These are phyloP conservation scores for Ranitomeya variabilis DNA, from an alignment of 2,113 vertebrate species.

Conservation along the genomic window DNA sequence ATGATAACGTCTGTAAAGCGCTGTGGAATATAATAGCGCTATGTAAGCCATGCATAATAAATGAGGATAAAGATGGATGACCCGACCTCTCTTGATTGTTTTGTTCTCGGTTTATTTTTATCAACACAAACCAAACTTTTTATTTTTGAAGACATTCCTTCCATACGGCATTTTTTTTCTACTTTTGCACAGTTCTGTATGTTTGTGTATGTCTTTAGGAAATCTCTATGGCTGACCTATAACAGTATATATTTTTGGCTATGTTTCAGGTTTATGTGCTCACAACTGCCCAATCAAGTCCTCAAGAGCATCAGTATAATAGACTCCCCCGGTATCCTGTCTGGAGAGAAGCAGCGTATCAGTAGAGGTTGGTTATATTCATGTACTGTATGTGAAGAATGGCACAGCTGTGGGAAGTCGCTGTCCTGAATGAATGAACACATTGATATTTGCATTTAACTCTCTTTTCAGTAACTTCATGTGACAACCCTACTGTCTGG, in stretches of 20 bases:
- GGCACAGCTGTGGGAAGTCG: not conserved
- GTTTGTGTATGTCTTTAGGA: no score
- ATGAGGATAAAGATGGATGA: no score
- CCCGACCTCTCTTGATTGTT: no score
- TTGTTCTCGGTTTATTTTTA: no score
- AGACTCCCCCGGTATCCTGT: constrained; percentile 94
- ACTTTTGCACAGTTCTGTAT: no score
- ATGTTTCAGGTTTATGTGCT: constrained; percentile 90
- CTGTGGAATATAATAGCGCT: no score
- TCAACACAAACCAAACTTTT: no score
- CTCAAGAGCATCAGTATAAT: constrained; percentile 97
- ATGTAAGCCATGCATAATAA: no score
- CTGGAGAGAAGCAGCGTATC: constrained; percentile 95
- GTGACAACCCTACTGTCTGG: not conserved
- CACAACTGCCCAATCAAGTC: constrained; percentile 94
- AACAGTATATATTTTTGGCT: not conserved
- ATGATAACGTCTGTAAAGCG: no score
- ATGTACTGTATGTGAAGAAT: constrained; percentile 53
- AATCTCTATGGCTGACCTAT: not conserved
- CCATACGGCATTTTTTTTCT: no score
- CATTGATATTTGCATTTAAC: not conserved
- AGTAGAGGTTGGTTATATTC: constrained; percentile 82
- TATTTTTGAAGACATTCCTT: no score
- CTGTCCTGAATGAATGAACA: not conserved
- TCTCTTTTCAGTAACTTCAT: not conserved